phyloP scores from a whole-genome alignment of 2,888 invertebrate genomes.

The Limenitis camilla region DNA sequence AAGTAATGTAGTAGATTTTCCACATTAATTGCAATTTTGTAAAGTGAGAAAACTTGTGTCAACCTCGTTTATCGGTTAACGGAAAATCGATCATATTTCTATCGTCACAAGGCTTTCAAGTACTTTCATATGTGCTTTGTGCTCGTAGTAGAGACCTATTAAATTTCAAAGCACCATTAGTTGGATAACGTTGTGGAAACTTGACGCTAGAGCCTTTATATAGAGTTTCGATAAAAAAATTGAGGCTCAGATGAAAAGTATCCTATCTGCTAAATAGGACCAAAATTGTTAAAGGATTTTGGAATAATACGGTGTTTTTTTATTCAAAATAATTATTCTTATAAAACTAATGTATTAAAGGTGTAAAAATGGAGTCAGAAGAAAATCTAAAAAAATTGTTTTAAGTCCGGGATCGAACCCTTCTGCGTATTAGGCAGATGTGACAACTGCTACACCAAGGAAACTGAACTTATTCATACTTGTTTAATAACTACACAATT shows the following conservation, averaged over 20 bases:
- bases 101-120: not conserved
- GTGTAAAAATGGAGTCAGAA: not conserved
- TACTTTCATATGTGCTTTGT: not conserved
- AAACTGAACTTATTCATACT: constrained; percentile 55
- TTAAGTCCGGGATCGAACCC: constrained; percentile 92
- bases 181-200: constrained; percentile 13
- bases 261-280: too few species aligned
- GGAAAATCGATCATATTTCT: constrained; percentile 4
- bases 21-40: constrained; percentile 18
- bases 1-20: constrained; percentile 1
- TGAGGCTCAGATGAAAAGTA: too few species aligned
- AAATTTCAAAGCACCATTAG: constrained; percentile 16
- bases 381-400: constrained; percentile 49
- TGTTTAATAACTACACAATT: not conserved
- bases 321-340: too few species aligned
- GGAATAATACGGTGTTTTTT: too few species aligned
- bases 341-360: not conserved
- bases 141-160: constrained; percentile 7
- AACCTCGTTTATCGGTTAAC: not conserved
- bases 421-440: too few species aligned
- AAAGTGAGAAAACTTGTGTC: constrained; percentile 12
- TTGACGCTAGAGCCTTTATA: constrained; percentile 1
- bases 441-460: constrained; percentile 93
- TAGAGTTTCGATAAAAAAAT: not conserved
- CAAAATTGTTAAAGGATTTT: too few species aligned